Evolutionary conservation across 2,888 invertebrate genomes (phyloP).

Genomic region (Trimorus sp.): DNA sequence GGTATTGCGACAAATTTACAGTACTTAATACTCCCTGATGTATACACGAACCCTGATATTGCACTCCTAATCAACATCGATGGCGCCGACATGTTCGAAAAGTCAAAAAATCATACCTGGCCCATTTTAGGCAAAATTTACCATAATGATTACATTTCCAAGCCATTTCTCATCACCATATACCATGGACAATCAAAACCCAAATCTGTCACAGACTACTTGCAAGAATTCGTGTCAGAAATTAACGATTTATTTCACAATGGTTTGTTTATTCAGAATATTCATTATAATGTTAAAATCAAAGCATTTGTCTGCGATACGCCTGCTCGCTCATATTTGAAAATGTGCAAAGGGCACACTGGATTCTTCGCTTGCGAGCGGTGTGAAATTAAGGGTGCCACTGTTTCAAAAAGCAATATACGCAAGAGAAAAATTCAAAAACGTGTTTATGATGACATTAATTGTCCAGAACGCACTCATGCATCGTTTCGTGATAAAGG

Average conservation of each 20-base stretch:
- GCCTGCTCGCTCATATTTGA: conserved; percentile 29
- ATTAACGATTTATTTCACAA: conserved; percentile 22
- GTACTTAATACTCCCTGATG: not conserved
- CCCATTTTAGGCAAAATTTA: conserved; percentile 21
- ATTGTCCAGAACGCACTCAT: not conserved
- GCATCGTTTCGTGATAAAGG: conserved; percentile 15
- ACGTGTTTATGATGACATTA: conserved; percentile 18
- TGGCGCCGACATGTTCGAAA: conserved; percentile 23
- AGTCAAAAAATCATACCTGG: conserved; percentile 36
- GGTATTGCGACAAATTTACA: conserved; percentile 12
- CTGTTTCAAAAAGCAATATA: too few relatives aligned
- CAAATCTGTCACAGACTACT: conserved; percentile 5
- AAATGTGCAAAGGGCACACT: conserved; percentile 37
- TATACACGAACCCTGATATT: conserved; percentile 12
- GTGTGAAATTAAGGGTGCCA: conserved; percentile 27
- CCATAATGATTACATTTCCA: conserved; percentile 15
- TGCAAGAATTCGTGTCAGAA: conserved; percentile 33
- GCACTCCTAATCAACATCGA: conserved; percentile 4
- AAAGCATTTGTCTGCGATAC: too few relatives aligned
- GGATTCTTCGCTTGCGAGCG: conserved; percentile 37
- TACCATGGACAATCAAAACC: conserved; percentile 46
- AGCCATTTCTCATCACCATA: conserved; percentile 38
- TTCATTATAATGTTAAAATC: conserved; percentile 22
- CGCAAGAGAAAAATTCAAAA: not conserved
- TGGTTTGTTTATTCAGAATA: conserved; percentile 10